Base-by-base conservation (phyloP, 2,113 vertebrate genomes). In the Lepidothrix coronata region DNA sequence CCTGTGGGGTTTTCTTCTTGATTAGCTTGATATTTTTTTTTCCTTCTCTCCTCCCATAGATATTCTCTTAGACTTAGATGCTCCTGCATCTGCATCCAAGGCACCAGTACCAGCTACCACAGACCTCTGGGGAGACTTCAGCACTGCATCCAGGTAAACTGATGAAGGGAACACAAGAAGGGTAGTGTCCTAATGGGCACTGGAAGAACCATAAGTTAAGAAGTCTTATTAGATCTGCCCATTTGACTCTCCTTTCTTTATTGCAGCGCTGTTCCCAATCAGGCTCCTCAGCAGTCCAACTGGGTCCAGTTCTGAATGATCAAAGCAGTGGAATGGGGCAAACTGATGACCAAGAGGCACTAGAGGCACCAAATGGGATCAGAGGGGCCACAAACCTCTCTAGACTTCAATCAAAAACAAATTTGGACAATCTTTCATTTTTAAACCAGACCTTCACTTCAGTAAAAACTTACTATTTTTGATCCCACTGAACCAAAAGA, bases 101-200 rank as follows among this genome's bases (percentile, higher is more conserved):
- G 90, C 95, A 88, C 63, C 97, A 91, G 94, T 91, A 35, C 67
- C 98, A 94, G 81, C 96, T 76, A 87, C 92, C 48, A 96, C 97
- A 86, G 99, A 99, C 95, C 97, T 99, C 95, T 99, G 99, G 99
- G 99, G 99, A 94, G 99, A 99, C 85, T 99, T 99, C 91, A 99
- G 98, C 79, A 98, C 98, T 74, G 98, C 99, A 41, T 97, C 98
- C 57, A 99, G 99, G 98, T 99, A 98, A 98, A 46, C 6, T 52
- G 14, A 17, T 74, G 79, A 55, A 71, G 31, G 35, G 20, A 63
- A 31, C 44, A 52, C 44, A 65, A 79, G 89, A 95, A 73, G 73
- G 24, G 57, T 33, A 18, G 61, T 86, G 62, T 96, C 91, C 48
- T 92, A 18, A 67, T 19, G 51, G 71, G 58, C 13, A n/a, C 71